Evolutionary conservation across 2,113 vertebrate species (phyloP).

Genomic region (Tympanuchus pallidicinctus): DNA sequence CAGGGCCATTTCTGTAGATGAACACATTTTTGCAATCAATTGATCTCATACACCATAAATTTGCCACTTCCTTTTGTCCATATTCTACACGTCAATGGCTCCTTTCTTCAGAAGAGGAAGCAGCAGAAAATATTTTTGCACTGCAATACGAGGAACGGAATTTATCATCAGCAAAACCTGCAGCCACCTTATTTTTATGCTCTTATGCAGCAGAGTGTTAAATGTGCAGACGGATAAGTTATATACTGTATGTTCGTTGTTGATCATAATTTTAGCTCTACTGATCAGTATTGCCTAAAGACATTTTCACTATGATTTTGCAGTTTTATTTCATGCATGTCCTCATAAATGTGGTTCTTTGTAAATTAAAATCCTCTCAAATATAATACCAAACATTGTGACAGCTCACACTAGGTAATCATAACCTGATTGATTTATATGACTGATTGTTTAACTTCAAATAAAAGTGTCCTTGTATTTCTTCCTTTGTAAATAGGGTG

Average conservation of each 20-base stretch:
- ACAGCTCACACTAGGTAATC: background rate
- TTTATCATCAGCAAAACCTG: background rate
- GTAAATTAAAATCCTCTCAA: background rate
- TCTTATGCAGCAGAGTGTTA: background rate
- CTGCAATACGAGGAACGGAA: background rate
- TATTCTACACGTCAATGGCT: background rate
- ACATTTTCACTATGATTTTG: background rate
- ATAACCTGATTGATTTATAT: background rate
- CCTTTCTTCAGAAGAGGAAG: background rate
- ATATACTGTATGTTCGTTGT: background rate
- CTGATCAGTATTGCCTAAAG: background rate
- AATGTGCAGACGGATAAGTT: background rate
- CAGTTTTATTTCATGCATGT: background rate
- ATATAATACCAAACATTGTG: background rate
- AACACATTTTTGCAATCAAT: background rate
- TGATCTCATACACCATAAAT: background rate
- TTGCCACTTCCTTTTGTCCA: background rate
- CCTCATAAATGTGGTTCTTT: background rate
- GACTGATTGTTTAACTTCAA: background rate
- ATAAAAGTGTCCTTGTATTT: background rate
- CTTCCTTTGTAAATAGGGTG: background rate
- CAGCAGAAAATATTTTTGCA: background rate
- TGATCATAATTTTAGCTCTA: background rate
- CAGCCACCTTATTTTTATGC: background rate
- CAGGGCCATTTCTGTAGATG: background rate